phyloP scores from a whole-genome alignment of 2,113 vertebrate species.

The Meleagris gallopavo region DNA sequence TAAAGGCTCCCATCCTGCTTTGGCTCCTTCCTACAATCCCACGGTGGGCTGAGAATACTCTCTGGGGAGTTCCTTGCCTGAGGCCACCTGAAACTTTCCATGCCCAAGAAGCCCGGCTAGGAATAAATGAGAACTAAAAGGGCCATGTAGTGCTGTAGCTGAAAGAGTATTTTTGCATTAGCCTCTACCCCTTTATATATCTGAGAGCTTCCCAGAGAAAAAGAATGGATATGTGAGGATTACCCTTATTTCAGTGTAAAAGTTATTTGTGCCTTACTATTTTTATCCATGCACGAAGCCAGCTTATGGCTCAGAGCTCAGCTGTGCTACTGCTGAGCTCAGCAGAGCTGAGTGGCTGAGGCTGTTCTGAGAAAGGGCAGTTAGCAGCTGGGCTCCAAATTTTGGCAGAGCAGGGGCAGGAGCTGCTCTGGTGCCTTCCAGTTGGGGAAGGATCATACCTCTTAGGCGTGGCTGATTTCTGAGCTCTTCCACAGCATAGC shows the following conservation, averaged over 20 bases:
- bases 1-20: background rate
- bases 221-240: background rate
- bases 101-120: background rate
- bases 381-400: background rate
- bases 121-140: background rate
- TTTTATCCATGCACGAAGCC: conserved; percentile 20
- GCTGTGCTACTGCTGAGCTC: conserved; percentile 52
- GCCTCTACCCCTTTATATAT: background rate
- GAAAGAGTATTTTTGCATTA: background rate
- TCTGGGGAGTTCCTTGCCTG: background rate
- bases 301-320: conserved; percentile 11
- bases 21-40: background rate
- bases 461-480: background rate
- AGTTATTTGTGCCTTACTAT: conserved; percentile 7
- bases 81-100: background rate
- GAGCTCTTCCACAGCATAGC: background rate
- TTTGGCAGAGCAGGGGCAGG: background rate
- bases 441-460: background rate
- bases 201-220: background rate
- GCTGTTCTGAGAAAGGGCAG: background rate
- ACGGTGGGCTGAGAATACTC: background rate
- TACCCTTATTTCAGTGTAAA: background rate
- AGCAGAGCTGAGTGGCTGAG: background rate
- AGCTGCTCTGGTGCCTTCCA: background rate
- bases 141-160: background rate